Base-by-base conservation (phyloP, 2,797 vertebrate species). In the Glossophaga mutica region DNA sequence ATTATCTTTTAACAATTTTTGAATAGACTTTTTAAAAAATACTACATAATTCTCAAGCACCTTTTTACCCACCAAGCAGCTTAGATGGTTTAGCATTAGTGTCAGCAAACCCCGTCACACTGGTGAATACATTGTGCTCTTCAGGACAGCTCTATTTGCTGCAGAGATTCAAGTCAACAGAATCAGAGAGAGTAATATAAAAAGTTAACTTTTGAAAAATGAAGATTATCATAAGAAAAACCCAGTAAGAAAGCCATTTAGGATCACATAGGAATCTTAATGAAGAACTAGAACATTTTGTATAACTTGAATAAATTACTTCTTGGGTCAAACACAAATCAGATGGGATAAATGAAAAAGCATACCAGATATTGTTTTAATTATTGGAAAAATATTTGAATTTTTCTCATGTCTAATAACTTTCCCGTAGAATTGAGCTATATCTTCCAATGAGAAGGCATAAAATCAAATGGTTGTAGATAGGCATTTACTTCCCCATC, bases 251-350 rank as follows among this genome's bases (percentile, higher is more conserved):
- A 95, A 92, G 76, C 12, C 22, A 94, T 62, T 92, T 92, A 94
- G 14, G 46, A 78, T 73, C 55, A 95, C 62, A 71, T 50, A 65
- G 57, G 44, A 94, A 85, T 89, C 67, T 93, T 93, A 94, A 93
- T 93, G 48, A 94, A 93, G 29, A 97, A 78, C 57, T 26, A 67
- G 42, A 87, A 81, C 42, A 70, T 94, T 92, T 96, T 90, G 59
- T 78, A 77, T 24, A 70, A 87, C 39, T 59, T 91, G 59, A 94
- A 94, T 62, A 92, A 88, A 78, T 95, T 92, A 34, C 46, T 91
- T 88, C 50, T 96, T 48, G 8, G 26, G 48, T 94, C n/a, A 95
- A 67, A 74, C 32, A 90, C 50, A 87, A 94, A 57, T 95, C 62
- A 88, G 86, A 83, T 62, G 73, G 37, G 24, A 91, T 87, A 96